Evolutionary conservation across 2,888 invertebrate species (phyloP).

Genomic region (Drosophila tanythrix): DNA sequence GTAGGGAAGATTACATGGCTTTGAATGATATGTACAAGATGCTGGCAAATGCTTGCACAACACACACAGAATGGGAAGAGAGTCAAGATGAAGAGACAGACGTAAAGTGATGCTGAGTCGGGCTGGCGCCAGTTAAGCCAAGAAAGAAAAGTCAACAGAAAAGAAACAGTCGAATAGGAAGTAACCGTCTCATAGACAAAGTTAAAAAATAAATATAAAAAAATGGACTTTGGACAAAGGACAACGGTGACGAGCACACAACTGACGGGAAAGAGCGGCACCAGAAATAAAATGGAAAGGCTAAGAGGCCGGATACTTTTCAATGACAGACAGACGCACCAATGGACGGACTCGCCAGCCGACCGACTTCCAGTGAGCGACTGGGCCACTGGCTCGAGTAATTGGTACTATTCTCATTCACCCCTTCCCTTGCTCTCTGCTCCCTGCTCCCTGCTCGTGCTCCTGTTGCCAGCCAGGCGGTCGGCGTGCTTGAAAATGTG

Average conservation of each 20-base stretch:
- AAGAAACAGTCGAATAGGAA: constrained; percentile 62
- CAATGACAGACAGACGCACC: constrained; percentile 57
- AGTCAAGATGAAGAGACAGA: constrained; percentile 4
- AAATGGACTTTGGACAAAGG: constrained; percentile 21
- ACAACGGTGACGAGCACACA: constrained; percentile 19
- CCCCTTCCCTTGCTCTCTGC: background rate
- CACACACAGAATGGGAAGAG: background rate
- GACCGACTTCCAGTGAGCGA: constrained; percentile 24
- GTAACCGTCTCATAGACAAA: constrained; percentile 59
- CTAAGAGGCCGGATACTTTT: constrained; percentile 66
- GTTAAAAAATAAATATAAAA: constrained; percentile 22
- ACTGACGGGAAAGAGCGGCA: constrained; percentile 25
- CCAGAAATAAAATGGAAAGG: constrained; percentile 32
- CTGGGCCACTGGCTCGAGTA: constrained; percentile 72
- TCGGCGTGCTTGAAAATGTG: constrained; percentile 60
- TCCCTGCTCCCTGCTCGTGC: background rate
- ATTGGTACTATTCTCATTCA: constrained; percentile 51
- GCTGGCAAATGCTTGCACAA: constrained; percentile 47
- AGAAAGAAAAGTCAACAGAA: constrained; percentile 62
- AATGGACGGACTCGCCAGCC: background rate
- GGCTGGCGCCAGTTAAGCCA: constrained; percentile 54
- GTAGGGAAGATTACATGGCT: constrained; percentile 73
- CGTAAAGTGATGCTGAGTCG: constrained; percentile 12
- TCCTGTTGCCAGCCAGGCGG: constrained; percentile 37
- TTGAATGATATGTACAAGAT: constrained; percentile 59